Evolutionary conservation across 2,113 vertebrate species (phyloP).

Genomic region (Pan paniscus): DNA sequence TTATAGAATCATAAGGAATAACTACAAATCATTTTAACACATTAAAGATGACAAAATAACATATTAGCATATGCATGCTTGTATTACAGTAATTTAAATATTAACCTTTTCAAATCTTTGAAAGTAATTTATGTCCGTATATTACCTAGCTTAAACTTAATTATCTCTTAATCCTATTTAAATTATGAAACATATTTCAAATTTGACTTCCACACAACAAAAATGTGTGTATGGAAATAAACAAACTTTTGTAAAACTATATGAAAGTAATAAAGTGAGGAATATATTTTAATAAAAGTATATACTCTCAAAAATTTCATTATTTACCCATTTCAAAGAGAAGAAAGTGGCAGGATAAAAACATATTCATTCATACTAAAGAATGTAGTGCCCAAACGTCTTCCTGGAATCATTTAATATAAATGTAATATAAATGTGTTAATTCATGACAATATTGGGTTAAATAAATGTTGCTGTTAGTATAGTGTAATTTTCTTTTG

Average conservation of each 20-base stretch:
- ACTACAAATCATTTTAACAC: background rate
- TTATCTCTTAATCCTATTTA: conserved; percentile 44
- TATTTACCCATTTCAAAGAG: conserved; percentile 32
- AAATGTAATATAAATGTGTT: conserved; percentile 36
- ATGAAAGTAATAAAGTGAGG: background rate
- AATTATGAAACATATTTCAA: background rate
- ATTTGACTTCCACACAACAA: background rate
- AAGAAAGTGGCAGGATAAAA: background rate
- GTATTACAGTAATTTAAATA: conserved; percentile 44
- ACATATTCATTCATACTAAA: background rate
- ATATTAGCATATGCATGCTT: background rate
- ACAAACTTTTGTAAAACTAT: conserved; percentile 22
- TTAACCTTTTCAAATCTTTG: conserved; percentile 40
- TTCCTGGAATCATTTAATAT: conserved; percentile 53
- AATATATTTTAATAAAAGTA: conserved; percentile 33
- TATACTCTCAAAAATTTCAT: conserved; percentile 34
- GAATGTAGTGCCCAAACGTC: conserved; percentile 36
- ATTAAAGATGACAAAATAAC: conserved; percentile 29
- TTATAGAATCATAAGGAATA: background rate
- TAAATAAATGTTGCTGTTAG: conserved; percentile 80
- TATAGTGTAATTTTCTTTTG: conserved; percentile 78
- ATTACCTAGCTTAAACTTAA: background rate
- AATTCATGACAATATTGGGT: conserved; percentile 75
- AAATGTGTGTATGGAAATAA: background rate
- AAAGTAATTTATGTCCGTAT: conserved; percentile 39